Evolutionary conservation across 2,797 vertebrate species (phyloP).

Genomic region (Acridotheres tristis): DNA sequence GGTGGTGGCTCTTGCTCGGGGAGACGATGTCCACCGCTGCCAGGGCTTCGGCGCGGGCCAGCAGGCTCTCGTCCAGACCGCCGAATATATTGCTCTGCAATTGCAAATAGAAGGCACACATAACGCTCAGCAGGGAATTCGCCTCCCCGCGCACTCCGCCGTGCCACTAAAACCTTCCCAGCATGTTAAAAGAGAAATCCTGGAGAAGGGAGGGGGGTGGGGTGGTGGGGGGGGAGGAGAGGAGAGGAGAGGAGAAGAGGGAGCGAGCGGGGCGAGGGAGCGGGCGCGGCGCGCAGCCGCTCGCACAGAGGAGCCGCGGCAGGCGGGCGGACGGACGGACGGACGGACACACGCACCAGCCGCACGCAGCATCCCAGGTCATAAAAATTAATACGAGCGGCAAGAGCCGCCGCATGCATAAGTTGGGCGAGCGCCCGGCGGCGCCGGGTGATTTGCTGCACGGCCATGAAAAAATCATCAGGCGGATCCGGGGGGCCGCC

Average conservation of each 20-base stretch:
- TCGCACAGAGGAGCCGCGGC: background rate
- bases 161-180: constrained; percentile 88
- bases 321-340: background rate
- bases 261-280: constrained; percentile 11
- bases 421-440: constrained; percentile 83
- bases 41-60: constrained; percentile 99
- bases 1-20: constrained; percentile 97
- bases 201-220: background rate
- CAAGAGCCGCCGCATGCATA: constrained; percentile 90
- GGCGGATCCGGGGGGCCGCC: constrained; percentile 77
- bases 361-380: constrained; percentile 92
- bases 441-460: constrained; percentile 94
- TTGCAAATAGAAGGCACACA: constrained; percentile 99
- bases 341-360: constrained; percentile 77
- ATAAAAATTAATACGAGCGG: constrained; percentile 95
- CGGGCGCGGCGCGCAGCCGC: constrained; percentile 5
- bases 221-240: background rate
- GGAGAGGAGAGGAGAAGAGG: constrained; percentile 30
- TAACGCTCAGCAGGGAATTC: constrained; percentile 91
- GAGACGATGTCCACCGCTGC: constrained; percentile 99
- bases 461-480: constrained; percentile 97
- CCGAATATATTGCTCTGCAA: constrained; percentile 99
- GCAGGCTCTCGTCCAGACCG: constrained; percentile 99
- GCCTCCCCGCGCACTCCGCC: constrained; percentile 82
- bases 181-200: constrained; percentile 77